Conservation (phyloP, 2,113 vertebrate genomes). For the Thunnus maccoyii region DNA sequence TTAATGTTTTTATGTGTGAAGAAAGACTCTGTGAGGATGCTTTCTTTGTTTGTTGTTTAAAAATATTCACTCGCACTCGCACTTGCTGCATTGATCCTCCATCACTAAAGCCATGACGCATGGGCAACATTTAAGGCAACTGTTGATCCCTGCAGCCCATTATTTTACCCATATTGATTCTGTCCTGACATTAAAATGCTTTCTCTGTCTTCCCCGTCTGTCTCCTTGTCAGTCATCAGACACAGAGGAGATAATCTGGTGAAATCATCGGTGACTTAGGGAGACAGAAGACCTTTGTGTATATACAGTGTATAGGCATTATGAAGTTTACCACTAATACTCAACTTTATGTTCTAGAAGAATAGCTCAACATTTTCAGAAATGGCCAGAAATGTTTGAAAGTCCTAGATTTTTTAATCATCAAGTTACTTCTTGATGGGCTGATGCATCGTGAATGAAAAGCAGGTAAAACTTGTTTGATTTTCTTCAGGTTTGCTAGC, state of each 20-base stretch:
- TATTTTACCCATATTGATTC: slow-evolving; percentile 56
- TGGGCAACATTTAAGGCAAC: slow-evolving; percentile 40
- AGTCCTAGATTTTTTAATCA: too few relatives aligned
- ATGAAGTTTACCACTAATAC: neutral
- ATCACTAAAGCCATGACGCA: slow-evolving; percentile 44
- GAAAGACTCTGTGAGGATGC: neutral
- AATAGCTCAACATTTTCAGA: too few relatives aligned
- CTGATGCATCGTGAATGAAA: too few relatives aligned
- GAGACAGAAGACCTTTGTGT: neutral
- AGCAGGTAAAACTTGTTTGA: too few relatives aligned
- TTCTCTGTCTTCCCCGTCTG: slow-evolving; percentile 13
- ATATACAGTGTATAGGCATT: neutral
- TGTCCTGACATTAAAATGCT: slow-evolving; percentile 44
- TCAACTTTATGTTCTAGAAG: neutral
- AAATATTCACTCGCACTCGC: too few relatives aligned
- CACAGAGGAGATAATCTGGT: neutral
- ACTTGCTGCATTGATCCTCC: slow-evolving; percentile 50
- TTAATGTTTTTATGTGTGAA: slow-evolving; percentile 17
- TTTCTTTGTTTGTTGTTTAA: too few relatives aligned
- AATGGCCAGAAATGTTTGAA: too few relatives aligned
- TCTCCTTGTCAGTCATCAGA: slow-evolving; percentile 4
- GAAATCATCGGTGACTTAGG: too few relatives aligned
- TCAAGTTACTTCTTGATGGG: too few relatives aligned
- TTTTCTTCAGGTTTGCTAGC: too few relatives aligned
- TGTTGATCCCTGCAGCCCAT: slow-evolving; percentile 41